A percentile compares a stretch with the other conserved stretches of the same genome.
These are phyloP conservation scores for Ancistrus triradiatus DNA, from an alignment of 2,113 vertebrate genomes.

Conservation along the genomic window DNA sequence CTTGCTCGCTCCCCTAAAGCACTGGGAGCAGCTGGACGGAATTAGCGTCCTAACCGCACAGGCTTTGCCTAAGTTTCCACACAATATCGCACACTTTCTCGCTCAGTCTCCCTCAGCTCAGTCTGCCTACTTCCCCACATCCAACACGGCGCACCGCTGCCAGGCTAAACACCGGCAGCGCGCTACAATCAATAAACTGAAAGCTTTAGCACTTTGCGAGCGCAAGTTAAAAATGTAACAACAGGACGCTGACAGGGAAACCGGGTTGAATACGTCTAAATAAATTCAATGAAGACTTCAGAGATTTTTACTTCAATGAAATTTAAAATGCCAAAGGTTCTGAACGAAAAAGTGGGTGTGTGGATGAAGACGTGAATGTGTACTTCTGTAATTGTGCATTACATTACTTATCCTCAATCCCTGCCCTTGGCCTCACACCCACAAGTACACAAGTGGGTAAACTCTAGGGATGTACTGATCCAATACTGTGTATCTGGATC, in stretches of 20 bases:
- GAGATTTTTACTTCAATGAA: slow-evolving; percentile 28
- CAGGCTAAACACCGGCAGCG: slow-evolving; percentile 16
- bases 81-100: slow-evolving; percentile 21
- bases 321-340: slow-evolving; percentile 40
- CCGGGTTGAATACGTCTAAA: neutral
- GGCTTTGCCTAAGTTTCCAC: slow-evolving; percentile 51
- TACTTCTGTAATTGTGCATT: neutral
- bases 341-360: slow-evolving; percentile 1
- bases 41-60: slow-evolving; percentile 52
- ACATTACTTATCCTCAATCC: slow-evolving; percentile 62
- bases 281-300: slow-evolving; percentile 18
- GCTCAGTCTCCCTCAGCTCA: slow-evolving; percentile 6
- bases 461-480: slow-evolving; percentile 1
- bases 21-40: slow-evolving; percentile 73
- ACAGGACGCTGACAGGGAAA: neutral
- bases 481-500: too few species aligned
- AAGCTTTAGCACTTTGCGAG: slow-evolving; percentile 8
- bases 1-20: slow-evolving; percentile 65
- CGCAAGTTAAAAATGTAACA: neutral
- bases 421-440: slow-evolving; percentile 1
- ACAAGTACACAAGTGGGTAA: slow-evolving; percentile 18
- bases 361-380: neutral
- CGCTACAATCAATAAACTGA: slow-evolving; percentile 12
- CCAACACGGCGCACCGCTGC: neutral
- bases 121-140: neutral